phyloP scores from a whole-genome alignment of 2,797 vertebrate genomes.

The Petrocephalus sullivani region DNA sequence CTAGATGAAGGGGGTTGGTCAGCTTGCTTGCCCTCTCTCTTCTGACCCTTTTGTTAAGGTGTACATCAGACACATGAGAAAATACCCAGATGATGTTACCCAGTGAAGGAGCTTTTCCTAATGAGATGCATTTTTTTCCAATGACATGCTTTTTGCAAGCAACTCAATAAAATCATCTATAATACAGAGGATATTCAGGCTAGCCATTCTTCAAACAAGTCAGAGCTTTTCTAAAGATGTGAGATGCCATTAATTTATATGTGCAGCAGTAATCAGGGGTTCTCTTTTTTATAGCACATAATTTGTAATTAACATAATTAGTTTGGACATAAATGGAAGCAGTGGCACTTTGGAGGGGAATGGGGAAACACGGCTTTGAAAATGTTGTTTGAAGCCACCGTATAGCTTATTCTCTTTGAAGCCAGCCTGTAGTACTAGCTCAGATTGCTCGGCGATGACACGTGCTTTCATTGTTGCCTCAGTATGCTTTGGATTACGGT shows the following conservation, averaged over 20 bases:
- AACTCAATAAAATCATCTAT: neutral
- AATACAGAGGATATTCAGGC: neutral
- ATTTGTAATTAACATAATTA: neutral
- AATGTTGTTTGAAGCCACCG: neutral
- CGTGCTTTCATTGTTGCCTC: neutral
- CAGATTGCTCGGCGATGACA: neutral
- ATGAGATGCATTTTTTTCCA: neutral
- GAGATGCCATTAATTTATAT: neutral
- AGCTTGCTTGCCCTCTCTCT: neutral
- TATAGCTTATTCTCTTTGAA: neutral
- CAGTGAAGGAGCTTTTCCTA: neutral
- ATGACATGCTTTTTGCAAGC: neutral
- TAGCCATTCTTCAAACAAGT: neutral
- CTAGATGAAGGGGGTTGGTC: neutral
- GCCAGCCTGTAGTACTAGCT: neutral
- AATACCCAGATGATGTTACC: neutral
- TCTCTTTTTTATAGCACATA: neutral
- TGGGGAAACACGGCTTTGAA: neutral
- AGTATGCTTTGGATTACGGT: neutral
- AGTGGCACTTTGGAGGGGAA: neutral
- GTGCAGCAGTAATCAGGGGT: neutral
- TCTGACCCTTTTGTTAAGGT: neutral
- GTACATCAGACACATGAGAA: neutral
- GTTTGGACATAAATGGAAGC: neutral
- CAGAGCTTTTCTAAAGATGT: neutral